phyloP scores from a whole-genome alignment of 2,113 vertebrate genomes.

The Hypomesus transpacificus region DNA sequence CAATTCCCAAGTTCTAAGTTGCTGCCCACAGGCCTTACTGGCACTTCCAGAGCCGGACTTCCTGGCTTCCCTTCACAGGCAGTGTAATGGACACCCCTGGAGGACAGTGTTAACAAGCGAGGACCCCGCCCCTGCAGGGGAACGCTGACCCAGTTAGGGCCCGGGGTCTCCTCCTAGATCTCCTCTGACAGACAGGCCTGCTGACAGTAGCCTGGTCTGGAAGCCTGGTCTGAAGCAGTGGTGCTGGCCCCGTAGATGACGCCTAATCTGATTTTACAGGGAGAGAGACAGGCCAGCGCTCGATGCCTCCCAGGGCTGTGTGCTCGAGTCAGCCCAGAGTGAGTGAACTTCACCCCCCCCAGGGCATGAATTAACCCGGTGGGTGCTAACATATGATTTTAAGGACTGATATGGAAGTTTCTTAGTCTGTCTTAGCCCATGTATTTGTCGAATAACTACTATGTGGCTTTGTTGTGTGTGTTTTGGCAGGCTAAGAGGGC shows the following conservation, averaged over 20 bases:
- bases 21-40: not conserved
- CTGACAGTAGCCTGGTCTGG: constrained; percentile 13
- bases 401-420: no score
- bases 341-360: not conserved
- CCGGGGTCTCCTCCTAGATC: constrained; percentile 37
- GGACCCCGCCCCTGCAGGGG: constrained; percentile 7
- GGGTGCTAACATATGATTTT: not conserved
- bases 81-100: not conserved
- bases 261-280: constrained; percentile 26
- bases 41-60: not conserved
- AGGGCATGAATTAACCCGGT: constrained; percentile 6
- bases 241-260: constrained; percentile 16
- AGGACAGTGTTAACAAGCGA: constrained; percentile 1
- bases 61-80: constrained; percentile 15
- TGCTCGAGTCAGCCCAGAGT: not conserved
- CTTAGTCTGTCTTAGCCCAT: no score
- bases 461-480: no score
- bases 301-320: not conserved
- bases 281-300: constrained; percentile 11
- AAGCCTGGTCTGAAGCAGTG: constrained; percentile 14
- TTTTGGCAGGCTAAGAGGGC: no score
- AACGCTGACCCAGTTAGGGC: constrained; percentile 41
- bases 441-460: no score
- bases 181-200: constrained; percentile 33
- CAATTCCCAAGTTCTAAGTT: not conserved